Evolutionary conservation across 2,888 invertebrate genomes (phyloP).

Genomic region (Meghimatium bilineatum): DNA sequence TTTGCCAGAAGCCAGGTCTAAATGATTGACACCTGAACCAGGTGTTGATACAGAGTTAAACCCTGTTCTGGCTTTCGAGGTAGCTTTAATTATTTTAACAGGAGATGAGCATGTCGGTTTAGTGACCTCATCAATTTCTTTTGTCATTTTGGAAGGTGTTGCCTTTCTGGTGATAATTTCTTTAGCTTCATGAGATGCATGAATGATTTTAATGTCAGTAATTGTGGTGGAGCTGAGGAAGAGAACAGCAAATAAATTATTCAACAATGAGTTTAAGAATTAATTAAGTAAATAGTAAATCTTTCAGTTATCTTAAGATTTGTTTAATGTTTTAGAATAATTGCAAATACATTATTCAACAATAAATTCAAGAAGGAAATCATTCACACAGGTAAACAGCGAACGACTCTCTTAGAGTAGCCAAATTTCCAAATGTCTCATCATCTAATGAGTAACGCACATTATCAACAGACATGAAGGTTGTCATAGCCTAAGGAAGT

Average conservation of each 20-base stretch:
- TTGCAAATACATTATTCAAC: too few species aligned
- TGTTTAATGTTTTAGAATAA: too few species aligned
- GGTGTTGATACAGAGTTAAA: conserved; percentile 2
- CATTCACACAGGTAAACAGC: too few species aligned
- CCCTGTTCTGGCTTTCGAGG: conserved; percentile 38
- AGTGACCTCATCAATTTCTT: conserved; percentile 63
- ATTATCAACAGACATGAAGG: too few species aligned
- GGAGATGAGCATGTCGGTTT: conserved; percentile 62
- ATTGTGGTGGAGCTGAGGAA: conserved; percentile 84
- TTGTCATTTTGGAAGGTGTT: conserved; percentile 70
- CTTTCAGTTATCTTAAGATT: too few species aligned
- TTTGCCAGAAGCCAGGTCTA: conserved; percentile 15
- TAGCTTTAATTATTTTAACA: conserved; percentile 62
- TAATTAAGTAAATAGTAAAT: too few species aligned
- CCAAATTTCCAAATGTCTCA: too few species aligned
- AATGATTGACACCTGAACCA: not conserved
- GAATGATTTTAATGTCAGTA: conserved; percentile 85
- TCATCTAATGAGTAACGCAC: too few species aligned
- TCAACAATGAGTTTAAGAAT: not conserved
- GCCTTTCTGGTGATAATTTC: conserved; percentile 61
- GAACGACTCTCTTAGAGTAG: too few species aligned
- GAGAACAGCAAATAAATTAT: conserved; percentile 54
- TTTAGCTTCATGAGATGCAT: conserved; percentile 78
- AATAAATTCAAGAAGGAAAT: too few species aligned
- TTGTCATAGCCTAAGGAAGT: too few species aligned